Evolutionary conservation across 2,888 invertebrate genomes (phyloP), one percentile per base, ranked within the genome.

Genomic region (Trissolcus brochymenae): DNA sequence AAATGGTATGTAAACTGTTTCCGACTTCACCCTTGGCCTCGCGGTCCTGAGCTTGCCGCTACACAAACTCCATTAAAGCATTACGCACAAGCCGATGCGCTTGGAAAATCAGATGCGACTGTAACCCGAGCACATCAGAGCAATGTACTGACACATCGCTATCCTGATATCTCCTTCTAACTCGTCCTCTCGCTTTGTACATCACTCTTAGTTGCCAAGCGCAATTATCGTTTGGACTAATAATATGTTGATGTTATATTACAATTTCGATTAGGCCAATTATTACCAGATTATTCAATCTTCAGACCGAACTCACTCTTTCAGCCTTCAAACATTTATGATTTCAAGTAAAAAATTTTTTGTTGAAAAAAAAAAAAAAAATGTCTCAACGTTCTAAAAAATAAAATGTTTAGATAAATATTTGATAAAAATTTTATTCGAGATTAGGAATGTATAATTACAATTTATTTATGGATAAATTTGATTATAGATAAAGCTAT

Each of bases 21-120:
- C 84, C 83, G 82, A 83, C 84, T 82, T 84, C 85, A 84, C 85
- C 87, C 86, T 86, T 85, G 82, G 83, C 84, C 84, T 83, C 81
- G 62, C 76, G 70, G 80, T 80, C 68, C 80, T 74, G 71, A 76
- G 80, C 74, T 78, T 78, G 82, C 81, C 82, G 84, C 85, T 88
- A 86, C 83, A 84, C 88, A 88, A 89, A 89, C 89, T 89, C 89
- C 89, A 89, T 89, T 89, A 89, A 89, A 89, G 88, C 88, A 89
- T 89, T 89, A 89, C 86, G 85, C 87, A 89, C 89, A 88, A 88
- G 84, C 85, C 88, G 88, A 89, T 89, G 89, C 88, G 85, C 88
- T 88, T 82, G 85, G 88, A 88, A 89, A 89, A 88, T 89, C 88
- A 86, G 87, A 88, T 87, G 85, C 86, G 85, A 84, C 86, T 82